Evolutionary conservation across 2,797 vertebrate genomes (phyloP), one percentile per base, ranked within the genome.

Genomic region (Rhincodon typus): DNA sequence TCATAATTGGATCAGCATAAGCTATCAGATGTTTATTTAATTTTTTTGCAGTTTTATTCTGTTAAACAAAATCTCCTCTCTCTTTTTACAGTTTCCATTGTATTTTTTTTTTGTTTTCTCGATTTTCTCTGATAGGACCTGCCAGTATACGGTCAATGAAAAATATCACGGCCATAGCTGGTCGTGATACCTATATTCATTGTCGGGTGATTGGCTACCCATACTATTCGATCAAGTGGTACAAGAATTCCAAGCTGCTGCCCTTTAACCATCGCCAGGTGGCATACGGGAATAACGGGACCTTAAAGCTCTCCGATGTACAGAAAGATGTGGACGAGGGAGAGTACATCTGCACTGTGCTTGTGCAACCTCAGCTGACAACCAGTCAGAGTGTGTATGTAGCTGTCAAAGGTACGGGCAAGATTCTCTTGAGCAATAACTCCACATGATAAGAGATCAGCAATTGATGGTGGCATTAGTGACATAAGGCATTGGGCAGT

Each of bases 201-300:
- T 99, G 99, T 94, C 98, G 99, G 0, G 99, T 99, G 96, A 99
- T 99, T 23, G 99, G 99, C 96, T 99, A 99, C 96, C 99, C 99
- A 0, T 99, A 99, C 96, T 99, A 99, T 97, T 99, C 99, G 97
- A 99, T 99, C 97, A 99, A 99, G 96, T 99, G 99, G 99, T 99
- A 99, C 97, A 99, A 99, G 98, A 99, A 99, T 97, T 99, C 99
- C 0, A 98, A 99, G 0, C 97, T 99, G 96, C 98, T 99, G 46
- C 99, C 99, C 0, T 99, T 99, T 96, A 99, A 99, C 97, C 99
- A 99, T 96, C 98, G 99, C 12, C 99, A 99, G 98, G 98, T 99
- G 96, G 99, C 99, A 0, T 99, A 99, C 88, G 99, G 99, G 97
- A 99, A 99, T 98, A 99, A 99, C 0, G 99, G 99, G 69, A 99